Conservation (phyloP, 2,113 vertebrate species). For the Poeciliopsis occidentalis region DNA sequence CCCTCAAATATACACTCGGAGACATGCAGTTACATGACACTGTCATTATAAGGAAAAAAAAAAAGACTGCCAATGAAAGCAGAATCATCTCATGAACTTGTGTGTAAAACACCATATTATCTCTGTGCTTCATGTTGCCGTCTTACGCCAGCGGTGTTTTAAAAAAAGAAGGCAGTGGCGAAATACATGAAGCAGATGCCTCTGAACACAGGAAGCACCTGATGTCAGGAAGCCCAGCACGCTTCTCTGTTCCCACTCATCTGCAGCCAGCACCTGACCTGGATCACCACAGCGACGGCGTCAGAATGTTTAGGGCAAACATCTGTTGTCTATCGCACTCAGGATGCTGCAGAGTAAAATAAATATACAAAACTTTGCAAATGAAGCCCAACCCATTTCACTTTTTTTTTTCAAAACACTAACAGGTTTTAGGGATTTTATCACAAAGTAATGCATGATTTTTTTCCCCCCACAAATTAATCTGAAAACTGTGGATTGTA, state of each 20-base stretch:
- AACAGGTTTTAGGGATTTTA: background rate
- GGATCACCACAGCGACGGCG: constrained; percentile 13
- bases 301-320: constrained; percentile 36
- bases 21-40: constrained; percentile 32
- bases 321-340: constrained; percentile 66
- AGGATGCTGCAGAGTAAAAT: constrained; percentile 29
- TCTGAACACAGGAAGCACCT: constrained; percentile 67
- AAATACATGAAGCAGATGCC: constrained; percentile 44
- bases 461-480: too few relatives aligned
- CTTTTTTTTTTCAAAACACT: too few relatives aligned
- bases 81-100: constrained; percentile 4
- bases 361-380: constrained; percentile 21
- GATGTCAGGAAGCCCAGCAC: constrained; percentile 55
- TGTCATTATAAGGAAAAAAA: constrained; percentile 49
- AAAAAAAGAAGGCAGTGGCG: constrained; percentile 10
- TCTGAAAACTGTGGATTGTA: too few relatives aligned
- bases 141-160: constrained; percentile 2
- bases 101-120: constrained; percentile 1
- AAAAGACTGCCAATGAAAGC: constrained; percentile 18
- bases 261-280: constrained; percentile 43
- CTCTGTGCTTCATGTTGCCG: constrained; percentile 11
- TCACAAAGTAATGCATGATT: too few relatives aligned
- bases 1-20: constrained; percentile 31
- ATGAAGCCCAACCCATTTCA: too few relatives aligned
- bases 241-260: constrained; percentile 55